phyloP scores from a whole-genome alignment of 2,113 vertebrate genomes.

The Apodemus speciosus region DNA sequence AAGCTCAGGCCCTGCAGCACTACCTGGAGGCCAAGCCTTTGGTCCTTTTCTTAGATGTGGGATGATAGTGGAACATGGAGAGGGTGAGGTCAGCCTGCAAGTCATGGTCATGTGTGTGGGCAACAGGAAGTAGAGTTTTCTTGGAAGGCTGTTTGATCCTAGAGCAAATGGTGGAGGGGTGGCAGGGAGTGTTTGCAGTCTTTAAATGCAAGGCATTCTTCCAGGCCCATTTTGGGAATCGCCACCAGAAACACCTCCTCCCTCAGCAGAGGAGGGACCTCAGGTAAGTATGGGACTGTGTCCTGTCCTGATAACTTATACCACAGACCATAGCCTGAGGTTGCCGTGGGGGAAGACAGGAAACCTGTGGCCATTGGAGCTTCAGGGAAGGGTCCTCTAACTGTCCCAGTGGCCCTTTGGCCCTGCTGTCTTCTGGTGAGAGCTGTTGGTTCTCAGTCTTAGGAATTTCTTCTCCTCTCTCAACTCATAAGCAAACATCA shows the following conservation, averaged over 20 bases:
- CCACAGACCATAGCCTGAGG: not conserved
- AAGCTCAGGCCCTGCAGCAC: not conserved
- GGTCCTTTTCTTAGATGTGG: not conserved
- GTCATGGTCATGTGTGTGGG: constrained; percentile 37
- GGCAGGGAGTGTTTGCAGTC: not conserved
- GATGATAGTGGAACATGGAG: not conserved
- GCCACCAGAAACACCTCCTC: not conserved
- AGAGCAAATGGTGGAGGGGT: not conserved
- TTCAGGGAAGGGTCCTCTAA: not conserved
- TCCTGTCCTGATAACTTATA: not conserved
- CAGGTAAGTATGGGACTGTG: not conserved
- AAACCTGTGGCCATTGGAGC: no score
- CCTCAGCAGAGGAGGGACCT: not conserved
- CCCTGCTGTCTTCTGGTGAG: not conserved
- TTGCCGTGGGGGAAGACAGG: not conserved
- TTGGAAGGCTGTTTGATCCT: not conserved
- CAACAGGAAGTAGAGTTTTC: not conserved
- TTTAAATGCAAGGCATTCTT: not conserved
- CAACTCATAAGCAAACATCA: no score
- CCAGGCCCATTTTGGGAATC: not conserved
- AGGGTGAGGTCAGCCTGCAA: constrained; percentile 10
- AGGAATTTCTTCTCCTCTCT: not conserved
- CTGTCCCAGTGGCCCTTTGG: not conserved
- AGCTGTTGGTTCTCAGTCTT: fast-evolving
- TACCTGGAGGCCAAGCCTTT: not conserved